phyloP scores from a whole-genome alignment of 2,113 vertebrate species.

The Oxyura jamaicensis region DNA sequence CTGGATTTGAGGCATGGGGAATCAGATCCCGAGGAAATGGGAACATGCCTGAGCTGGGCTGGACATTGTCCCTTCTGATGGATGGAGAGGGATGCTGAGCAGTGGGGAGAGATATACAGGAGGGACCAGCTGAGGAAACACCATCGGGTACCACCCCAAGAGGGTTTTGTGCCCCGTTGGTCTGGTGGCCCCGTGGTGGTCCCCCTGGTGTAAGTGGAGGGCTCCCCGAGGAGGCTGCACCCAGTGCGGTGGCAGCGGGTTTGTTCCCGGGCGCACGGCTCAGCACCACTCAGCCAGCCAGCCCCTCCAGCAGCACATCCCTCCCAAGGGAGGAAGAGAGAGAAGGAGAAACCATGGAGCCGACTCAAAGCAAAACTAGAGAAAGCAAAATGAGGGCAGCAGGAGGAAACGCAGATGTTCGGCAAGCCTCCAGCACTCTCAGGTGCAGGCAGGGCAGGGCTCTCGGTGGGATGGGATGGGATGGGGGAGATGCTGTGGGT shows the following conservation, averaged over 20 bases:
- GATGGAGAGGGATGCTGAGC: not conserved
- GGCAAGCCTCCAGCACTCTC: not conserved
- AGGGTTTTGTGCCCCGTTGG: not conserved
- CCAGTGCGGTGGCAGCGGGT: not conserved
- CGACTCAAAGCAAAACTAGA: slow-evolving; percentile 66
- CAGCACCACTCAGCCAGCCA: not conserved
- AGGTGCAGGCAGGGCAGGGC: not conserved
- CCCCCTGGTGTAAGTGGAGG: fast-evolving
- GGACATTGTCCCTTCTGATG: not conserved
- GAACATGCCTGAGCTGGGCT: not conserved
- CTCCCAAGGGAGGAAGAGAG: not conserved
- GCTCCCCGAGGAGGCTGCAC: not conserved
- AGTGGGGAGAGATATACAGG: not conserved
- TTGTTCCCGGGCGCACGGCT: not conserved
- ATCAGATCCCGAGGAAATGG: not conserved
- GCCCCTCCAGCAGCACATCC: not conserved
- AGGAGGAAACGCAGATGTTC: not conserved
- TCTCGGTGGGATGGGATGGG: fast-evolving
- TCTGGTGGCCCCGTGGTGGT: fast-evolving
- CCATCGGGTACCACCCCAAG: not conserved
- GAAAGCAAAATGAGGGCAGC: not conserved
- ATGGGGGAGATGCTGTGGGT: not conserved
- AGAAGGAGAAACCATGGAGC: slow-evolving; percentile 16
- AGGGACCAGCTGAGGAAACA: not conserved
- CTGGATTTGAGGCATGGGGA: not conserved